Percentiles rank a stretch among this genome's conserved stretches.
Conservation (phyloP, 1,140 invertebrate genomes). For the Liolophura sinensis region DNA sequence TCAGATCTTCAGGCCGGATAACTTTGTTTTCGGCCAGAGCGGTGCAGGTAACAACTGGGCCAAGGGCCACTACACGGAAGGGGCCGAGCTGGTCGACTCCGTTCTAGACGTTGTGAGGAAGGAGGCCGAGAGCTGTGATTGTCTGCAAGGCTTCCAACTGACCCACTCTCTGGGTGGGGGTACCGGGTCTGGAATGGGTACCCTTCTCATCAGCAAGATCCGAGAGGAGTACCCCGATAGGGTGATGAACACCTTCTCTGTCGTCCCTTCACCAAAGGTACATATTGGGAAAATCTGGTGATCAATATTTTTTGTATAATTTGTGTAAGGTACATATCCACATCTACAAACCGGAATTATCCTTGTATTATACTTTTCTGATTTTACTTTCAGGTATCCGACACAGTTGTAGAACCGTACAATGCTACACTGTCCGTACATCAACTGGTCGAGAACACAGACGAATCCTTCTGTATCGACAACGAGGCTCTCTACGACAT, state of each 20-base stretch:
- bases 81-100: conserved; percentile 82
- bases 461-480: conserved; percentile 66
- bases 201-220: conserved; percentile 63
- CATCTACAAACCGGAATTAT: background rate
- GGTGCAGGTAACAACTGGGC: conserved; percentile 87
- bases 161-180: conserved; percentile 72
- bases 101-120: conserved; percentile 81
- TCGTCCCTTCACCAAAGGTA: conserved; percentile 86
- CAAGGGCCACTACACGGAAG: conserved; percentile 87
- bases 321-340: too few relatives aligned
- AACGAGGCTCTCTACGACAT: conserved; percentile 90
- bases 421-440: conserved; percentile 73
- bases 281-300: too few relatives aligned
- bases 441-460: conserved; percentile 77
- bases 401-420: conserved; percentile 66
- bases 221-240: conserved; percentile 75
- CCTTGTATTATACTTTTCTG: background rate
- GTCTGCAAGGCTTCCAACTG: conserved; percentile 75
- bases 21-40: conserved; percentile 77
- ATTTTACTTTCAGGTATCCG: conserved; percentile 51
- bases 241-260: conserved; percentile 89
- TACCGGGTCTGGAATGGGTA: conserved; percentile 60
- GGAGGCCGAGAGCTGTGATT: conserved; percentile 83
- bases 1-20: conserved; percentile 80
- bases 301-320: too few relatives aligned